A percentile compares a stretch with the other conserved stretches of the same genome.
Evolutionary conservation across 2,888 invertebrate genomes (phyloP).

Genomic region (Acanthopleura granulata): DNA sequence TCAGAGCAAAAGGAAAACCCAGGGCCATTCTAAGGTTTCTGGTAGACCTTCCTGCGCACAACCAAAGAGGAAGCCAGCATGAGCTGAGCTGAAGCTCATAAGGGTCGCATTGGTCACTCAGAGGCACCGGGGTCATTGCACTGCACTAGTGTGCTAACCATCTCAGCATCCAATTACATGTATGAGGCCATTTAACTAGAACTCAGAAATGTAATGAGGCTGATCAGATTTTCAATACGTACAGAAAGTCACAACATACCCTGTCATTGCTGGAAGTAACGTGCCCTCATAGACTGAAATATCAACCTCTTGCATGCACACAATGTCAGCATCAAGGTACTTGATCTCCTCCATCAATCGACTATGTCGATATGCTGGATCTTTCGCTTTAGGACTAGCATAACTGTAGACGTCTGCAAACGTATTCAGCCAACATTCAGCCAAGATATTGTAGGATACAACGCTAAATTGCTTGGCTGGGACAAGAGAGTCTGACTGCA

Average conservation of each 20-base stretch:
- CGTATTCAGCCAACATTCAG: conserved; percentile 61
- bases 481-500: conserved; percentile 34
- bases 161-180: no score
- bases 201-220: no score
- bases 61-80: no score
- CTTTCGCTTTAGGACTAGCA: conserved; percentile 47
- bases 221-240: not conserved
- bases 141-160: no score
- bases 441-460: conserved; percentile 66
- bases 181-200: no score
- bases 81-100: no score
- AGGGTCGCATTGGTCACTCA: no score
- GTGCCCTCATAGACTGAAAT: conserved; percentile 47
- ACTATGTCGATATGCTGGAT: conserved; percentile 52
- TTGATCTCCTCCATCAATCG: conserved; percentile 59
- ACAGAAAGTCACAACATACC: conserved; percentile 36
- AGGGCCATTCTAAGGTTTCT: no score
- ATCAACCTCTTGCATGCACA: conserved; percentile 67
- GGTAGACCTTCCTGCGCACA: no score
- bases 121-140: no score
- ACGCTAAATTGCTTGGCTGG: conserved; percentile 54
- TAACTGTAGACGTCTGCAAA: conserved; percentile 47
- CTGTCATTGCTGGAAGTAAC: conserved; percentile 48
- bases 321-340: conserved; percentile 62
- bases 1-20: no score